These are phyloP conservation scores for Andinoacara biseriatus DNA, from an alignment of 2,113 vertebrate species.

Conservation along the genomic window DNA sequence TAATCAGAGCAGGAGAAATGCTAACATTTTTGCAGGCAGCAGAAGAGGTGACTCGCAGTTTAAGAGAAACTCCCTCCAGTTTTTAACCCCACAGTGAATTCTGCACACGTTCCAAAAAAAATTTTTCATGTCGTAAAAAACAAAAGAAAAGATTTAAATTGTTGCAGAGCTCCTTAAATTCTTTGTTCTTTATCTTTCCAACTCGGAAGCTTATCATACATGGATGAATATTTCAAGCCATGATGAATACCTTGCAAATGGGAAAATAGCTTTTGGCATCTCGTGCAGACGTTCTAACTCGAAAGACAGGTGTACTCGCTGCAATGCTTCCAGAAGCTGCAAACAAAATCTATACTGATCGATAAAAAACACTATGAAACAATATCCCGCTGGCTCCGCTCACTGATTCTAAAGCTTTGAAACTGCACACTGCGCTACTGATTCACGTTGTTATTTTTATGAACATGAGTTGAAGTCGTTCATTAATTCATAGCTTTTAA, in stretches of 20 bases:
- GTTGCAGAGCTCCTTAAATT: neutral
- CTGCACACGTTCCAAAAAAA: too few relatives aligned
- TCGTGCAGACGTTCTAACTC: neutral
- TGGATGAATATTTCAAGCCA: neutral
- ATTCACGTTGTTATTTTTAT: neutral
- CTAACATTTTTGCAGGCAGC: neutral
- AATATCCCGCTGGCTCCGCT: neutral
- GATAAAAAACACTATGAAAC: neutral
- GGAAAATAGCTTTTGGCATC: slow-evolving; percentile 17
- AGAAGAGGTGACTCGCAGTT: neutral
- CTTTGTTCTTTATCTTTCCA: neutral
- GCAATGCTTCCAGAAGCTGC: slow-evolving; percentile 18
- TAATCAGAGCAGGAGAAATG: neutral
- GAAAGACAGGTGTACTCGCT: slow-evolving; percentile 43
- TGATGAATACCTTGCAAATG: slow-evolving; percentile 22
- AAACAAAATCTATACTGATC: slow-evolving; percentile 35
- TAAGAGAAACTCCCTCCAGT: neutral
- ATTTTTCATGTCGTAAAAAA: neutral
- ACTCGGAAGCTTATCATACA: neutral
- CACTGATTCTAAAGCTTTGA: neutral
- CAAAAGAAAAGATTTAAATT: neutral
- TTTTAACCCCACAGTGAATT: neutral
- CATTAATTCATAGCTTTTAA: neutral
- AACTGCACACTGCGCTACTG: neutral
- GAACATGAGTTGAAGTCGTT: neutral